These are phyloP conservation scores for Ceratina japonica DNA, from an alignment of 1,140 invertebrate genomes.

Conservation along the genomic window DNA sequence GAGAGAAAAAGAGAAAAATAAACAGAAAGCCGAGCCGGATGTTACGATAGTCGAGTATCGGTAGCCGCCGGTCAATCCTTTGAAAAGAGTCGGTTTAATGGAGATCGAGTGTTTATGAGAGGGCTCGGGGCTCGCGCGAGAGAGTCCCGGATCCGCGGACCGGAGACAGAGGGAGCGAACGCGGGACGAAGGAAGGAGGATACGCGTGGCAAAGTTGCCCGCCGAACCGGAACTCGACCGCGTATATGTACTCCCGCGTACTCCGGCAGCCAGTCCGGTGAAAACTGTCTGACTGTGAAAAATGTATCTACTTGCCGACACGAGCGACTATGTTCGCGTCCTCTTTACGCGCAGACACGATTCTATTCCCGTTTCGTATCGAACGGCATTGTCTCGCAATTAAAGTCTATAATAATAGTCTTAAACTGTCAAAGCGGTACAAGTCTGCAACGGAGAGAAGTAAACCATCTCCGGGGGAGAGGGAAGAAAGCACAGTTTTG, in stretches of 20 bases:
- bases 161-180: conserved; percentile 32
- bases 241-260: conserved; percentile 19
- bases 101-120: conserved; percentile 59
- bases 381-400: no score
- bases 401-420: no score
- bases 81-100: conserved; percentile 60
- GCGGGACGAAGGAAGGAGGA: conserved; percentile 25
- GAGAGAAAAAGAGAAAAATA: conserved; percentile 6
- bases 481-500: conserved; percentile 21
- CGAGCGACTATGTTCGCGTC: background rate
- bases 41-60: conserved; percentile 45
- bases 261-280: conserved; percentile 45
- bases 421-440: no score
- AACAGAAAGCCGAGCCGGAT: conserved; percentile 27
- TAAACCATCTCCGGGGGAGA: background rate
- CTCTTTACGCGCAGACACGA: background rate
- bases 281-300: conserved; percentile 40
- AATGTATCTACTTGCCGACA: conserved; percentile 4
- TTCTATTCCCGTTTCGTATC: no score
- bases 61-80: conserved; percentile 37
- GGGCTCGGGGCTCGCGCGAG: conserved; percentile 35
- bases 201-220: conserved; percentile 49
- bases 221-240: conserved; percentile 51
- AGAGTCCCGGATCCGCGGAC: conserved; percentile 32
- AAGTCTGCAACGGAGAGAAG: background rate